phyloP scores from a whole-genome alignment of 2,888 invertebrate genomes.

The Archips crataeganus region DNA sequence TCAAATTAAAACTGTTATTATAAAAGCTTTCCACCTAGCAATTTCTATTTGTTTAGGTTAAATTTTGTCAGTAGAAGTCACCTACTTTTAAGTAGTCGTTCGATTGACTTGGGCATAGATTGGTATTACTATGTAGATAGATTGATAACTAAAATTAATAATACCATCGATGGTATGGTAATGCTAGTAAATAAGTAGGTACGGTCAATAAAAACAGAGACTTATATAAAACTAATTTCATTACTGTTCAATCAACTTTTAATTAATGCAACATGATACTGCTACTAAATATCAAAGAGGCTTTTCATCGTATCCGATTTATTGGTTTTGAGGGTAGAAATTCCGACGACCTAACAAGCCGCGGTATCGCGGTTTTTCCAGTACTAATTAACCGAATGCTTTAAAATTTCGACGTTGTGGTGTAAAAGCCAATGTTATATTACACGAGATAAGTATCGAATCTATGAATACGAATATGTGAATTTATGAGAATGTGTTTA shows the following conservation, averaged over 20 bases:
- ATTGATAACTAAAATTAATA: too few species aligned
- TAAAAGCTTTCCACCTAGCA: too few species aligned
- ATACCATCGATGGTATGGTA: too few species aligned
- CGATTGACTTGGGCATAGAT: too few species aligned
- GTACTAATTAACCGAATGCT: conserved; percentile 31
- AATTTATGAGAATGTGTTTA: background rate
- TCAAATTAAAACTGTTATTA: too few species aligned
- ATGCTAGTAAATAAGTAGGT: too few species aligned
- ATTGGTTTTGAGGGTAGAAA: conserved; percentile 8
- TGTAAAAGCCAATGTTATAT: conserved; percentile 5
- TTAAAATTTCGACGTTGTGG: conserved; percentile 17
- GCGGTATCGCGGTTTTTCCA: conserved; percentile 18
- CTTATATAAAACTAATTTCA: background rate
- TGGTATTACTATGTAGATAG: too few species aligned
- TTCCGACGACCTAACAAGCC: background rate
- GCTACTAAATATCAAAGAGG: background rate
- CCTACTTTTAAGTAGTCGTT: too few species aligned
- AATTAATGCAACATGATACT: background rate
- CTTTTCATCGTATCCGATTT: conserved; percentile 6
- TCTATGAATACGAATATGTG: background rate
- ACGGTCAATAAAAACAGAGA: too few species aligned
- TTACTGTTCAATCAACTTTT: background rate
- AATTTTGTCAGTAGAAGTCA: too few species aligned
- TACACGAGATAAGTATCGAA: background rate
- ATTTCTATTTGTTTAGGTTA: too few species aligned